Conservation (phyloP, 2,797 vertebrate species). For the Peromyscus aztecus region DNA sequence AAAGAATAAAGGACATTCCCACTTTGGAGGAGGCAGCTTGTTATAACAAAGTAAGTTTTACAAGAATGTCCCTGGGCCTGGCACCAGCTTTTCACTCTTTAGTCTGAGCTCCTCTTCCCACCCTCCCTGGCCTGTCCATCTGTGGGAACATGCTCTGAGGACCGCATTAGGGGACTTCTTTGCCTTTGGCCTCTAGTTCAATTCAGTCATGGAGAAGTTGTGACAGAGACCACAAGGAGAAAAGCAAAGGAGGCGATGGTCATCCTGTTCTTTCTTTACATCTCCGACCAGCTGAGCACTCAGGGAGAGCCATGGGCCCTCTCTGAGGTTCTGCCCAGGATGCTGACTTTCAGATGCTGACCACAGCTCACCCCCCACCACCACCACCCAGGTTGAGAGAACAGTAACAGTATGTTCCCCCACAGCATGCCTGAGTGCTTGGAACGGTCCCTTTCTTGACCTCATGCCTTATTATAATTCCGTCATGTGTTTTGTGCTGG, state of each 20-base stretch:
- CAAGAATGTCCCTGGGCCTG: not conserved
- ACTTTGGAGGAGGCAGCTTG: not conserved
- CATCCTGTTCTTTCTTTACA: not conserved
- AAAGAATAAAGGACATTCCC: not conserved
- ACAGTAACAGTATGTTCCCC: not conserved
- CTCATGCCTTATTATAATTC: not conserved
- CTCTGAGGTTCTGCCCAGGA: not conserved
- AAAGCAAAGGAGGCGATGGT: not conserved
- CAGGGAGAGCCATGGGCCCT: not conserved
- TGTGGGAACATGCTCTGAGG: not conserved
- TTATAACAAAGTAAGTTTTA: not conserved
- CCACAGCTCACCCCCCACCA: not conserved
- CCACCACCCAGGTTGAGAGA: not conserved
- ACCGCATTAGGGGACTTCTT: fast-evolving
- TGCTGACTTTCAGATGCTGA: not conserved
- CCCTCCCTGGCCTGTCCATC: too few species aligned
- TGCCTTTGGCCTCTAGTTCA: not conserved
- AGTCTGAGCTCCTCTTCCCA: not conserved
- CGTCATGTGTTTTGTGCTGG: not conserved
- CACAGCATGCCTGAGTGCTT: not conserved
- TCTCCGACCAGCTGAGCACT: not conserved
- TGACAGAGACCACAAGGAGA: not conserved
- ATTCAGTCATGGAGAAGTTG: not conserved
- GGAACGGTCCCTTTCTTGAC: not conserved
- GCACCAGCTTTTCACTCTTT: not conserved